These are phyloP conservation scores for Centrocercus urophasianus DNA, from an alignment of 2,113 vertebrate species.

Conservation along the genomic window DNA sequence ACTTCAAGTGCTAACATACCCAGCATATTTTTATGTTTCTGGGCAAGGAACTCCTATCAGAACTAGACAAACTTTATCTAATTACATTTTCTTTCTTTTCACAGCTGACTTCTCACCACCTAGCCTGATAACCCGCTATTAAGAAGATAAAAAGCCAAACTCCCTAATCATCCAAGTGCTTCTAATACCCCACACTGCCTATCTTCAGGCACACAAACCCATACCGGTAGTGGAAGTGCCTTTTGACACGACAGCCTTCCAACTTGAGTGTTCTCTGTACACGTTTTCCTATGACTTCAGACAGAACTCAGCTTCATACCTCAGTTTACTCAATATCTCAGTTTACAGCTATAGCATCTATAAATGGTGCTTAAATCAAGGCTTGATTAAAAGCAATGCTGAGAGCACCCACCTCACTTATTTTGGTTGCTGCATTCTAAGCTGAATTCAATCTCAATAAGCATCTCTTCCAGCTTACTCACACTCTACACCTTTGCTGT, in stretches of 20 bases:
- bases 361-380: background rate
- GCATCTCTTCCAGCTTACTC: background rate
- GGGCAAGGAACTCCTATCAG: background rate
- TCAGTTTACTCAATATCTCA: background rate
- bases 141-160: rapidly evolving
- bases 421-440: rapidly evolving
- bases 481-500: background rate
- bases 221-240: background rate
- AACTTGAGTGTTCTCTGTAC: background rate
- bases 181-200: background rate
- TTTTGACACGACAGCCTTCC: background rate
- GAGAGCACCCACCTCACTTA: background rate
- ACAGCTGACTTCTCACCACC: background rate
- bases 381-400: background rate
- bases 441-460: background rate
- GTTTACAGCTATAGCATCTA: background rate
- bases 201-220: background rate
- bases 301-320: background rate
- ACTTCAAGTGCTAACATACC: background rate
- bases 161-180: background rate
- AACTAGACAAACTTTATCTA: rapidly evolving
- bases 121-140: background rate
- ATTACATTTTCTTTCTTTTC: background rate
- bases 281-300: background rate
- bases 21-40: background rate